Percentiles rank a stretch among this genome's conserved stretches.
Evolutionary conservation across 2,797 vertebrate species (phyloP).

Genomic region (Thalassophryne amazonica): DNA sequence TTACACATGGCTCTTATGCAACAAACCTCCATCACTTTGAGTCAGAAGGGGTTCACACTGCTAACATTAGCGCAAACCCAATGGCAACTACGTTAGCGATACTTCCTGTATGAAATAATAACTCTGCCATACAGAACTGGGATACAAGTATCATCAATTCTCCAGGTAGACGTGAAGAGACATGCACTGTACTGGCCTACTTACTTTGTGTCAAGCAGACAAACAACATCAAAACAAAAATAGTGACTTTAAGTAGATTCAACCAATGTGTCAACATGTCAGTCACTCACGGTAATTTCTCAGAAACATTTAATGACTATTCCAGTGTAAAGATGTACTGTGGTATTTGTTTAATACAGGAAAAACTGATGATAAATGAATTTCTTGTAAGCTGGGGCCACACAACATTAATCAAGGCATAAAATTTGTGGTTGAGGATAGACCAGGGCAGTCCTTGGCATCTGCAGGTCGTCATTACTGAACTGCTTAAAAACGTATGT

Average conservation of each 20-base stretch:
- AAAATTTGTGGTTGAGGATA: too few relatives aligned
- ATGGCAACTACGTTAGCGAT: conserved; percentile 60
- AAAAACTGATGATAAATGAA: too few relatives aligned
- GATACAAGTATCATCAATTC: conserved; percentile 29
- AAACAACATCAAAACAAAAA: conserved; percentile 2
- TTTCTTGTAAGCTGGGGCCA: too few relatives aligned
- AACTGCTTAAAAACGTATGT: too few relatives aligned
- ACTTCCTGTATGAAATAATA: conserved; percentile 51
- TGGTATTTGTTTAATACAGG: too few relatives aligned
- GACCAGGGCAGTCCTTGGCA: too few relatives aligned
- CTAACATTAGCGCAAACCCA: conserved; percentile 58
- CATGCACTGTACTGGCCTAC: conserved; percentile 39
- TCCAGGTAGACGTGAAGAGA: conserved; percentile 36
- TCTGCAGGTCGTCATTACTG: too few relatives aligned
- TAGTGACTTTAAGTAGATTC: conserved; percentile 3
- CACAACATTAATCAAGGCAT: too few relatives aligned
- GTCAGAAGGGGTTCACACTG: conserved; percentile 70
- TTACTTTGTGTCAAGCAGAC: conserved; percentile 40
- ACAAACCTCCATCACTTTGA: conserved; percentile 69
- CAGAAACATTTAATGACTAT: conserved; percentile 1
- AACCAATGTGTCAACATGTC: not conserved
- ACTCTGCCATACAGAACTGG: conserved; percentile 39
- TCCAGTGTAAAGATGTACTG: too few relatives aligned
- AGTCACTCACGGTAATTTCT: not conserved
- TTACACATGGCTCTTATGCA: conserved; percentile 70